Evolutionary conservation across 2,113 vertebrate genomes (phyloP).

Genomic region (Nothoprocta perdicaria): DNA sequence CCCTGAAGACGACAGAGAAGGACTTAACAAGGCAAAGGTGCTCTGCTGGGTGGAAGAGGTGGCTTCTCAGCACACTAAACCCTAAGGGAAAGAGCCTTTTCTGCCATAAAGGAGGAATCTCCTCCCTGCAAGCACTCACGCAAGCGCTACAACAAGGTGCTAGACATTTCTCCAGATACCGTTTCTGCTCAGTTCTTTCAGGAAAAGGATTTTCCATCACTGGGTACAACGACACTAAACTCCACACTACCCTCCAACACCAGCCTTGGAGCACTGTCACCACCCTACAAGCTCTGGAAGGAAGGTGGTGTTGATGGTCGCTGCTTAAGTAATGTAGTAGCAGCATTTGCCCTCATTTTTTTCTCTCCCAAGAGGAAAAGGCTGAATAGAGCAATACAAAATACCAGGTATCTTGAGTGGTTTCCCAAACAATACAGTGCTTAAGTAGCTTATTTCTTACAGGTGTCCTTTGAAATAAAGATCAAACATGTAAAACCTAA

Average conservation of each 20-base stretch:
- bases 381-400: conserved; percentile 26
- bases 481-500: not conserved
- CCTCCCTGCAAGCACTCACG: not conserved
- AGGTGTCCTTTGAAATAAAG: conserved; percentile 24
- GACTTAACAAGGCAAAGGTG: not conserved
- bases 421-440: conserved; percentile 10
- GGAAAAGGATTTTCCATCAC: not conserved
- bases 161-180: not conserved
- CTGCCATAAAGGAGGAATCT: not conserved
- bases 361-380: not conserved
- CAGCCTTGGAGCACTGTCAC: not conserved
- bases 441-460: conserved; percentile 41
- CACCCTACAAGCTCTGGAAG: not conserved
- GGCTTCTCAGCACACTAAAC: not conserved
- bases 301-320: not conserved
- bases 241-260: not conserved
- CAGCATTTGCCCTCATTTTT: not conserved
- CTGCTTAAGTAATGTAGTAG: not conserved
- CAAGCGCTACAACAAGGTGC: not conserved
- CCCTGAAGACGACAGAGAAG: not conserved
- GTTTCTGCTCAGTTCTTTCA: not conserved
- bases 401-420: conserved; percentile 20
- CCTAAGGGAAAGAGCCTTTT: not conserved
- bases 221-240: rapidly evolving
- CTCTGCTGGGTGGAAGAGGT: not conserved